phyloP scores from a whole-genome alignment of 2,888 invertebrate species.

The Sinotaia quadrata region DNA sequence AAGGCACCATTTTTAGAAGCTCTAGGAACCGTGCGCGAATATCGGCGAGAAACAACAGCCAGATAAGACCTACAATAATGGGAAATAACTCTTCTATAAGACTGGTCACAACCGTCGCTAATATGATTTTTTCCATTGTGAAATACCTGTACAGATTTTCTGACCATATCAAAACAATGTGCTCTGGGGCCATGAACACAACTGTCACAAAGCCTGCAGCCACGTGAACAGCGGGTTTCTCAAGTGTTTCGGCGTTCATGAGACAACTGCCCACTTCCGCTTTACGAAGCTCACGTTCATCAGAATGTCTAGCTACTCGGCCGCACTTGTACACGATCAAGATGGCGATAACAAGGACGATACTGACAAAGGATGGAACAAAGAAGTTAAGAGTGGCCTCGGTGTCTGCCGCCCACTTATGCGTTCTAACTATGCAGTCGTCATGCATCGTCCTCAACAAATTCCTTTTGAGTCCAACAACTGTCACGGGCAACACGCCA shows the following conservation, averaged over 20 bases:
- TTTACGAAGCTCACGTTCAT: no score
- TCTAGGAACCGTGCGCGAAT: neutral
- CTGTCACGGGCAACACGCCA: neutral
- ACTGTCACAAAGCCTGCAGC: constrained; percentile 1
- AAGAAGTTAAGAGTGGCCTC: neutral
- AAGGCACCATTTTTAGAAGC: neutral
- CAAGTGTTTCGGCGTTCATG: neutral
- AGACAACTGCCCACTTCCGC: neutral
- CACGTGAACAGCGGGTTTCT: constrained; percentile 16
- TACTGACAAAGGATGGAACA: neutral
- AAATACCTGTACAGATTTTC: neutral
- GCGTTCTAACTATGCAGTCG: constrained; percentile 1
- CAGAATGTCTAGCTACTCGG: neutral
- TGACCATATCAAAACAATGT: neutral
- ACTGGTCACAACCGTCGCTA: neutral
- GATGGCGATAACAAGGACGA: neutral
- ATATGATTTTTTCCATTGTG: neutral
- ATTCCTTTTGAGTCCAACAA: neutral
- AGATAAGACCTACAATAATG: neutral
- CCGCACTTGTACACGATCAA: neutral
- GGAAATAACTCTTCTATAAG: constrained; percentile 9
- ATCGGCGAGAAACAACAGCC: constrained; percentile 4
- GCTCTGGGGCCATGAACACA: neutral
- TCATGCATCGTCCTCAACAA: neutral
- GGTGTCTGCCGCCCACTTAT: constrained; percentile 1